Conservation (phyloP, 1,140 invertebrate genomes). For the Anthonomus grandis region DNA sequence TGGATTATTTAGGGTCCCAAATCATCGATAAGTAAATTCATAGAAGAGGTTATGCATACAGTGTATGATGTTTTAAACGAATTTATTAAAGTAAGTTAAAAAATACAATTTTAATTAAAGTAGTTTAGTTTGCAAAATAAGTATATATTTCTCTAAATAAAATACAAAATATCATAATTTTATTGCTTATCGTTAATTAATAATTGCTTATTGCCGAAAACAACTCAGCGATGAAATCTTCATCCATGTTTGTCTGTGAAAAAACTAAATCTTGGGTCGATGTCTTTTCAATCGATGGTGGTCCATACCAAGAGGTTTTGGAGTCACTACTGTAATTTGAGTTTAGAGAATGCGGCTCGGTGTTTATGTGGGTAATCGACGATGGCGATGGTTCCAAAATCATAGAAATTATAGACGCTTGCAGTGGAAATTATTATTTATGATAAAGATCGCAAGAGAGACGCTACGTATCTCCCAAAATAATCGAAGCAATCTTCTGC, state of each 20-base stretch:
- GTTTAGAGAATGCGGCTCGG: slow-evolving; percentile 5
- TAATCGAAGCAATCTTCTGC: slow-evolving; percentile 22
- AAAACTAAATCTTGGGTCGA: slow-evolving; percentile 13
- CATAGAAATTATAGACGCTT: slow-evolving; percentile 7
- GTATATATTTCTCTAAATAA: too few relatives aligned
- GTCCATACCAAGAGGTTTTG: slow-evolving; percentile 4
- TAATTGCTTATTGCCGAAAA: too few relatives aligned
- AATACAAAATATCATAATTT: too few relatives aligned
- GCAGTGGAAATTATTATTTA: slow-evolving; percentile 7
- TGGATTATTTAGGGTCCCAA: not conserved
- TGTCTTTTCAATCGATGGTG: slow-evolving; percentile 9
- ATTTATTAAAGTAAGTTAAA: not conserved
- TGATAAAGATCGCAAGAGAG: slow-evolving; percentile 10
- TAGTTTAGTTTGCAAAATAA: too few relatives aligned
- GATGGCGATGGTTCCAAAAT: slow-evolving; percentile 14
- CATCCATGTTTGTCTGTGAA: slow-evolving; percentile 1
- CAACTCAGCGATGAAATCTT: slow-evolving; percentile 16
- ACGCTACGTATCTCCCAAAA: slow-evolving; percentile 18
- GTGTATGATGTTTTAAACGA: not conserved
- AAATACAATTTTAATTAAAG: too few relatives aligned
- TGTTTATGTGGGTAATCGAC: slow-evolving; percentile 2
- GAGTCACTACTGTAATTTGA: slow-evolving; percentile 6
- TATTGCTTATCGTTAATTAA: too few relatives aligned
- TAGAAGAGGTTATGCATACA: not conserved
- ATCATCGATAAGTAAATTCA: not conserved